phyloP scores from a whole-genome alignment of 2,113 vertebrate genomes.

The Ornithorhynchus anatinus region DNA sequence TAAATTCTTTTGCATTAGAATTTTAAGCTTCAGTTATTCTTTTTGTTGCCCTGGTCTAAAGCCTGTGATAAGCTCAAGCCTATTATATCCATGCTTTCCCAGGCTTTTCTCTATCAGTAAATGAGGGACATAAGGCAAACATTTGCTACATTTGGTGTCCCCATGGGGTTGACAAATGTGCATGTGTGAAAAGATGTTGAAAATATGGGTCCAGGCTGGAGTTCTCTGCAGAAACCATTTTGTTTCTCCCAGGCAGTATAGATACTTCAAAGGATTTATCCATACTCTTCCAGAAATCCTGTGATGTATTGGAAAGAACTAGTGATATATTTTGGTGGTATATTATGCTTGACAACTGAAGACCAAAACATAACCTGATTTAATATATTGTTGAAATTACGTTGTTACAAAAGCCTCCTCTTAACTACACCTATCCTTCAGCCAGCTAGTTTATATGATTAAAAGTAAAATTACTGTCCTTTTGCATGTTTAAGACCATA shows the following conservation, averaged over 20 bases:
- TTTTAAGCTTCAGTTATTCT: not conserved
- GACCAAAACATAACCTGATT: constrained; percentile 21
- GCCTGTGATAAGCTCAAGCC: not conserved
- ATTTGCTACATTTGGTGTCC: constrained; percentile 9
- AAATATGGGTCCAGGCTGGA: constrained; percentile 7
- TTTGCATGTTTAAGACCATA: not conserved
- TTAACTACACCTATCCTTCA: constrained; percentile 26
- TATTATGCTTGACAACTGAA: constrained; percentile 6
- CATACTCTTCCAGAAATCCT: constrained; percentile 30
- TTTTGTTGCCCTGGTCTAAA: not conserved
- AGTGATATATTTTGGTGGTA: not conserved
- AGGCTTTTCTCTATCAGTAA: not conserved
- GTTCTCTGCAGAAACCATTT: constrained; percentile 51
- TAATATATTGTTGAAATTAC: constrained; percentile 38
- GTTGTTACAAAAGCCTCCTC: not conserved
- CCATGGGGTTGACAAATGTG: constrained; percentile 37
- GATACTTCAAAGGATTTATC: not conserved
- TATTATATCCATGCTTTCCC: not conserved
- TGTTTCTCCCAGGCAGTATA: constrained; percentile 32
- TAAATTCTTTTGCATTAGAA: not conserved
- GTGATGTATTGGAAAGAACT: not conserved
- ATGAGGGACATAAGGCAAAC: not conserved
- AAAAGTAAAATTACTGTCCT: constrained; percentile 8
- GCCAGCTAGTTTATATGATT: not conserved
- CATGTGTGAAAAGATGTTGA: constrained; percentile 35